Base-by-base conservation (phyloP, 2,113 vertebrate species). In the Hippocampus mohnikei region DNA sequence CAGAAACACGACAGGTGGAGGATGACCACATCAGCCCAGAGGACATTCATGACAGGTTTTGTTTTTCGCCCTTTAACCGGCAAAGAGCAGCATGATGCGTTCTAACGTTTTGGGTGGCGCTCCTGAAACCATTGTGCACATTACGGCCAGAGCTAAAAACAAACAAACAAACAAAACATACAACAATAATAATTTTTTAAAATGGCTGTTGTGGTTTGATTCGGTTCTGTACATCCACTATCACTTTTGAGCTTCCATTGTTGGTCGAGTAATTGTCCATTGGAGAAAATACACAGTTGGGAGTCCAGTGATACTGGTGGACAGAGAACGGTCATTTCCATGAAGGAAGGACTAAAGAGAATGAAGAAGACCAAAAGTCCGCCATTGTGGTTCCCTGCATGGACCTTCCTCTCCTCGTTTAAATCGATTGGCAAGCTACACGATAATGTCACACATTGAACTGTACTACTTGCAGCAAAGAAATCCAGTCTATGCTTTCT, bases 21-120 rank as follows among this genome's bases (percentile, higher is more conserved):
- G 29, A 16, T 74, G 79, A 87, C 77, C 73, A 79, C 73, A 71
- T 18, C 1, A n/a, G 41, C 55, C 69, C 63, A 75, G 70, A 84
- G 10, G 68, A 87, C 87, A 84, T 82, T 86, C 83, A 74, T 67
- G 41, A 79, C 55, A 63, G 66, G 76, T 68, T 81, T 80, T 69
- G 65, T 63, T 78, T 69, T 42, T 23, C 25, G 44, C 23, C 11
- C 48, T 50, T n/a, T 2, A n/a, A 53, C 8, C 5, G 8, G 50
- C 20, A 21, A 20, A 21, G 9, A 2, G 50, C 16, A 3, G 18
- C 16, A 33, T 50, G 48, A 50, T 2, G 18, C 16, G 21, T 20
- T 52, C 20, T 52, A 18, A 48, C 1, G 16, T 48, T 37, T 37
- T 48, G 5, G 3, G 46, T 13, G 46, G 46, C 1, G 3, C 15